Evolutionary conservation across 2,888 invertebrate species (phyloP), one percentile per base, ranked within the genome.

Genomic region (Cephalotes varians): DNA sequence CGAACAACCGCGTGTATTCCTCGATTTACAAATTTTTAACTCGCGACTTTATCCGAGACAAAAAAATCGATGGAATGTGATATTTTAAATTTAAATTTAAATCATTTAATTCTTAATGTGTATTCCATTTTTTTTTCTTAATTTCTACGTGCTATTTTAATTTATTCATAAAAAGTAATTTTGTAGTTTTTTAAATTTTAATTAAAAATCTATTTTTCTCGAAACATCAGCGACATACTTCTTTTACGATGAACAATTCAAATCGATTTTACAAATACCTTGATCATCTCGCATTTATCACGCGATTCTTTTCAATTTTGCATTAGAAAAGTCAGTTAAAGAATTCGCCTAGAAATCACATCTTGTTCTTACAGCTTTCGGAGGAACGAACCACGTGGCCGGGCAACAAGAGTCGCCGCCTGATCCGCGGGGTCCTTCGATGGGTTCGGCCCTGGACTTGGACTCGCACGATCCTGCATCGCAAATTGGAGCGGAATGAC

Each of bases 401-500:
- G 28, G 31, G 10, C 37, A 21, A 37, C 3, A n/a, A 62, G 21
- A 47, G 25, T n/a, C 25, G 56, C 12, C 40, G 62, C 40, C 40
- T 40, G 69, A 51, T 49, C 80, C 67, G 47, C 71, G 64, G 51
- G 31, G 21, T 69, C 60, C 77, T 77, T 58, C 18, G 40, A 49
- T 65, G 15, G 44, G 18, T 65, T 58, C 83, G 65, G 65, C 65
- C 83, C 72, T 72, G 83, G 18, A 44, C 72, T 67, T 74, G 15
- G 60, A 7, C 79, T 76, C 64, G 44, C 56, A 65, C 71, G 82
- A 71, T 81, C 76, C 69, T 71, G 82, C 76, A 77, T 71, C 76
- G 76, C 74, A 84, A 76, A 84, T 84, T 69, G 81, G 71, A 82
- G 69, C 84, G 69, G 76, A 82, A 84, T 82, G 71, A 83, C 77